phyloP scores from a whole-genome alignment of 2,113 vertebrate genomes.

The Oreochromis spilurus region DNA sequence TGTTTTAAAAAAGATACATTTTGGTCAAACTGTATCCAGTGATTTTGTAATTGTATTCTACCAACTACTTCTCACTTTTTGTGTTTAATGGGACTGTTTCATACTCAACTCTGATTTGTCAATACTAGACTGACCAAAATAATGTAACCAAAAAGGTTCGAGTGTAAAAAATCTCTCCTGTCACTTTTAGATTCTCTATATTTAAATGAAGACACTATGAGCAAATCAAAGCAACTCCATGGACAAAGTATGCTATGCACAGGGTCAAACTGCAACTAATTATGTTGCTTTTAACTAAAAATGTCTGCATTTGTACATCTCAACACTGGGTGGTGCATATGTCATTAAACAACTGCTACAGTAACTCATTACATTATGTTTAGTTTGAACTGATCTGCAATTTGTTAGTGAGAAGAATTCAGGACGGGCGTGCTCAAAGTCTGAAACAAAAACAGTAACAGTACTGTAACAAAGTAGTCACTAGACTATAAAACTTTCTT shows the following conservation, averaged over 20 bases:
- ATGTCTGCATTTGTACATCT: background rate
- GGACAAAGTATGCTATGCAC: accelerated
- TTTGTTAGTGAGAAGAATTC: background rate
- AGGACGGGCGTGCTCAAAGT: accelerated
- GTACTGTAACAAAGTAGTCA: accelerated
- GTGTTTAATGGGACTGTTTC: background rate
- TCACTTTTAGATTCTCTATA: background rate
- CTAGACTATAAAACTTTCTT: background rate
- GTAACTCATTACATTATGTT: background rate
- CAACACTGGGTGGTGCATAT: background rate
- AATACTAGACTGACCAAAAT: background rate
- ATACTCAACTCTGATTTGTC: background rate
- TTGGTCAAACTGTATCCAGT: background rate
- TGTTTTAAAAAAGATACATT: too few relatives aligned
- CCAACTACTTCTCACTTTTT: background rate
- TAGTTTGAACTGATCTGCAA: background rate
- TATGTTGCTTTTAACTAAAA: background rate
- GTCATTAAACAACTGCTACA: background rate
- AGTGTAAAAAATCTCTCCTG: background rate
- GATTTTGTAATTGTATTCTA: background rate
- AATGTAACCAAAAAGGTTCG: background rate
- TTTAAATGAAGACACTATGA: background rate
- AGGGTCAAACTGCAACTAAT: background rate
- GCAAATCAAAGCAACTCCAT: background rate
- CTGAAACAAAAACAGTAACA: background rate